Evolutionary conservation across 2,888 invertebrate genomes (phyloP).

Genomic region (Frankliniella intonsa): DNA sequence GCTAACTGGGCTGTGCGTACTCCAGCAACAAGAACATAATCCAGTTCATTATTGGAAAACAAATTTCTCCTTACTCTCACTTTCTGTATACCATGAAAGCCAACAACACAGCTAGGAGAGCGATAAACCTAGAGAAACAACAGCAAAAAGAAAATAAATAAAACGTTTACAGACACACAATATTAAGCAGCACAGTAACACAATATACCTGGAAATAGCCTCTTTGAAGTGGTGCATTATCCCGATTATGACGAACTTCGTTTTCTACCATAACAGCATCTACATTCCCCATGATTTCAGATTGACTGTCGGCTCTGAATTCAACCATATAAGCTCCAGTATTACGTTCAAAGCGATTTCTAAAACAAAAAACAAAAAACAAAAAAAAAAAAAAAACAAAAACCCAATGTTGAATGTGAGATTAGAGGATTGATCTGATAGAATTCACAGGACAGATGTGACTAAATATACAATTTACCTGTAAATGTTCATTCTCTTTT

Average conservation of each 20-base stretch:
- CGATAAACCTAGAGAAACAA: conserved; percentile 33
- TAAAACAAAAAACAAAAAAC: not conserved
- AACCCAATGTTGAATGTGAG: not conserved
- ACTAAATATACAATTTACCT: not conserved
- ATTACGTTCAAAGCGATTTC: conserved; percentile 77
- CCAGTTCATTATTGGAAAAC: conserved; percentile 73
- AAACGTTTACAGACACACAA: not conserved
- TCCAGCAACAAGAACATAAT: conserved; percentile 90
- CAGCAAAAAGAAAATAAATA: not conserved
- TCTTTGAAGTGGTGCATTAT: conserved; percentile 51
- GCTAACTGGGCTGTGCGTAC: conserved; percentile 81
- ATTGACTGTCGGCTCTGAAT: conserved; percentile 85
- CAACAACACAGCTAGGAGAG: conserved; percentile 72
- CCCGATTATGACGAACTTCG: conserved; percentile 55
- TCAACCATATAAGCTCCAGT: conserved; percentile 78
- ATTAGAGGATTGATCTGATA: not conserved
- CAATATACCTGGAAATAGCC: conserved; percentile 33
- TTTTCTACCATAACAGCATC: conserved; percentile 74
- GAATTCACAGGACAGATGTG: not conserved
- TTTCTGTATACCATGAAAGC: conserved; percentile 91
- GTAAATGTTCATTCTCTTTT: conserved; percentile 81
- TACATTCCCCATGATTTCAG: conserved; percentile 83
- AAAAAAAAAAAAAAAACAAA: not conserved
- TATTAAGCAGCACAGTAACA: not conserved
- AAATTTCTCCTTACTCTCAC: conserved; percentile 85